phyloP scores from a whole-genome alignment of 2,113 vertebrate genomes.

The Malurus alboscapulatus region DNA sequence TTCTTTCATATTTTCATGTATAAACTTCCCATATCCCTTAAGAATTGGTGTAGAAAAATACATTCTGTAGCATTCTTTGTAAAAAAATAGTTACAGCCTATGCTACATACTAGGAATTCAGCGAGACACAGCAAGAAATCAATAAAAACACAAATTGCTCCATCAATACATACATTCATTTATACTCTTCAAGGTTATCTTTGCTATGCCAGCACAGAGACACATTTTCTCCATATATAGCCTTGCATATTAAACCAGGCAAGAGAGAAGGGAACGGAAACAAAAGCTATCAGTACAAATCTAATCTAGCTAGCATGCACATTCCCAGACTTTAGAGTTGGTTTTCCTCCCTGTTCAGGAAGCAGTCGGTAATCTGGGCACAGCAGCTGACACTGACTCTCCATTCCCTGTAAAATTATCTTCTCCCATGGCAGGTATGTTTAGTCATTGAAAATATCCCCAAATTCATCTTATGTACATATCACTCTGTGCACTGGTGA shows the following conservation, averaged over 20 bases:
- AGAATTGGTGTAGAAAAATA: constrained; percentile 36
- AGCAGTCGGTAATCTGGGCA: background rate
- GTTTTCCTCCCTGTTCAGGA: background rate
- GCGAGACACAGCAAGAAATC: constrained; percentile 67
- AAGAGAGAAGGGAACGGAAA: constrained; percentile 45
- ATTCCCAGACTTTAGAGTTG: constrained; percentile 30
- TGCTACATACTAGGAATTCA: constrained; percentile 66
- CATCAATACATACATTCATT: constrained; percentile 75
- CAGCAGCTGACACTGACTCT: background rate
- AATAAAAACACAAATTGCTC: constrained; percentile 76
- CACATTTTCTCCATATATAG: constrained; percentile 61
- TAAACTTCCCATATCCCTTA: constrained; percentile 47
- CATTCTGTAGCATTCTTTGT: constrained; percentile 49
- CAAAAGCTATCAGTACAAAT: constrained; percentile 57
- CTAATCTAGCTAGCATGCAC: constrained; percentile 44
- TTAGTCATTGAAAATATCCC: background rate
- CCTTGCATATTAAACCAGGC: constrained; percentile 55
- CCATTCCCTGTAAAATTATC: background rate
- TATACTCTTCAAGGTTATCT: constrained; percentile 78
- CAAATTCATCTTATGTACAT: background rate
- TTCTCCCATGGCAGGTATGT: background rate
- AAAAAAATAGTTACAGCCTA: constrained; percentile 59
- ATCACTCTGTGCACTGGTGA: background rate
- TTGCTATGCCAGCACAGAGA: constrained; percentile 54
- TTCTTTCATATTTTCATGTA: constrained; percentile 37